Conservation (phyloP, 2,113 vertebrate genomes). For the Mellivora capensis region DNA sequence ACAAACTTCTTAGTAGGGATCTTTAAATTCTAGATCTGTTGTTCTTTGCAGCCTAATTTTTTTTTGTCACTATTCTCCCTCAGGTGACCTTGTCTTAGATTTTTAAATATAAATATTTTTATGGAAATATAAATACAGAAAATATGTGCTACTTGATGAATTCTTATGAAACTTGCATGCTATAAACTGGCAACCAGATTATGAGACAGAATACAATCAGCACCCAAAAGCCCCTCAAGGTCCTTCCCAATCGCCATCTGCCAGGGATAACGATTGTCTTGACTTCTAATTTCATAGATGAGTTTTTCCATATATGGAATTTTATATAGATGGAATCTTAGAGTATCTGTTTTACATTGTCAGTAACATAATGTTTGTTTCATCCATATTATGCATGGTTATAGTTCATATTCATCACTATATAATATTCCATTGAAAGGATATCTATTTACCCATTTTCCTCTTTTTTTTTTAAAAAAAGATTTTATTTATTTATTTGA, state of each 20-base stretch:
- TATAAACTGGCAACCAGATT: background rate
- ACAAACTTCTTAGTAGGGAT: background rate
- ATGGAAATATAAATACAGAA: background rate
- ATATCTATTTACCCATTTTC: background rate
- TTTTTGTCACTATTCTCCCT: background rate
- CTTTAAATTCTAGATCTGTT: background rate
- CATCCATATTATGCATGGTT: background rate
- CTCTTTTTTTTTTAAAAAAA: background rate
- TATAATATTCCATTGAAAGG: background rate
- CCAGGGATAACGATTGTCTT: background rate
- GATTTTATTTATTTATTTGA: too few relatives aligned
- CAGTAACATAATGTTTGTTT: background rate
- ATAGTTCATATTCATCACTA: background rate
- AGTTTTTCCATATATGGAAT: background rate
- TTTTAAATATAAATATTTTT: background rate
- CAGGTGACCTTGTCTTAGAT: background rate
- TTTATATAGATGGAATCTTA: background rate
- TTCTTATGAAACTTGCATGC: background rate
- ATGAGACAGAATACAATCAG: background rate
- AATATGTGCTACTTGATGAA: background rate
- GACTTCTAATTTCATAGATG: background rate
- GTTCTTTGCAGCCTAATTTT: background rate
- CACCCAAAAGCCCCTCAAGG: background rate
- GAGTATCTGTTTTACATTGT: background rate
- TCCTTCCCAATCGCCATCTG: background rate